These are phyloP conservation scores for Pygoscelis antarcticus DNA, from an alignment of 2,113 vertebrate species.

Conservation along the genomic window DNA sequence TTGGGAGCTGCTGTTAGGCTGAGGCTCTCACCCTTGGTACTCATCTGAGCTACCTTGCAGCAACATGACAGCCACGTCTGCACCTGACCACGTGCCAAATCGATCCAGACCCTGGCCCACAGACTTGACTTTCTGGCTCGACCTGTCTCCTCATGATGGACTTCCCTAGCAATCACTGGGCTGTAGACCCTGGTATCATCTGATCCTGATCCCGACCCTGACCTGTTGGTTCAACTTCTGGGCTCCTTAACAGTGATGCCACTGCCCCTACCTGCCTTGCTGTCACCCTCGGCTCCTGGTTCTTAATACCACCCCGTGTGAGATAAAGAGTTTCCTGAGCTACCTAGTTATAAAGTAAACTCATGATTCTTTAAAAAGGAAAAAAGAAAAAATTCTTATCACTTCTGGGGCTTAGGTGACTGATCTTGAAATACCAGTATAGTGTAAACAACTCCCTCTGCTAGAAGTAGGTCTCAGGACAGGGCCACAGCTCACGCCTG, in stretches of 20 bases:
- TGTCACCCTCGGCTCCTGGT: not conserved
- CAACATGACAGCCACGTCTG: fast-evolving
- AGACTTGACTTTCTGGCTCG: not conserved
- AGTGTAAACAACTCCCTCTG: not conserved
- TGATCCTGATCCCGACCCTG: not conserved
- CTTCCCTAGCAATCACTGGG: not conserved
- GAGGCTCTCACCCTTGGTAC: not conserved
- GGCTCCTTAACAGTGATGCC: not conserved
- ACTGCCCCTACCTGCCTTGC: not conserved
- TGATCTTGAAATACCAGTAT: not conserved
- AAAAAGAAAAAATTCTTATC: not conserved
- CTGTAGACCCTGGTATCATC: not conserved
- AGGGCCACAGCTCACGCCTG: not conserved
- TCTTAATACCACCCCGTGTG: not conserved
- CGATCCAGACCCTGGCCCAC: fast-evolving
- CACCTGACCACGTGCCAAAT: not conserved
- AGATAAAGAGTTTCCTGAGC: not conserved
- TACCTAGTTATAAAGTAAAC: not conserved
- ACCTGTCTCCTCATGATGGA: not conserved
- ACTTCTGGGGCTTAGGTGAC: not conserved
- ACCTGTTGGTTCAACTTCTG: not conserved
- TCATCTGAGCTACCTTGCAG: not conserved
- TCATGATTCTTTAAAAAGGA: not conserved
- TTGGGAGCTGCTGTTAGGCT: not conserved
- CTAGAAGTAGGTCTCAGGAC: not conserved